A percentile compares a stretch with the other conserved stretches of the same genome.
Evolutionary conservation across 2,888 invertebrate species (phyloP).

Genomic region (Mimumesa dahlbomi): DNA sequence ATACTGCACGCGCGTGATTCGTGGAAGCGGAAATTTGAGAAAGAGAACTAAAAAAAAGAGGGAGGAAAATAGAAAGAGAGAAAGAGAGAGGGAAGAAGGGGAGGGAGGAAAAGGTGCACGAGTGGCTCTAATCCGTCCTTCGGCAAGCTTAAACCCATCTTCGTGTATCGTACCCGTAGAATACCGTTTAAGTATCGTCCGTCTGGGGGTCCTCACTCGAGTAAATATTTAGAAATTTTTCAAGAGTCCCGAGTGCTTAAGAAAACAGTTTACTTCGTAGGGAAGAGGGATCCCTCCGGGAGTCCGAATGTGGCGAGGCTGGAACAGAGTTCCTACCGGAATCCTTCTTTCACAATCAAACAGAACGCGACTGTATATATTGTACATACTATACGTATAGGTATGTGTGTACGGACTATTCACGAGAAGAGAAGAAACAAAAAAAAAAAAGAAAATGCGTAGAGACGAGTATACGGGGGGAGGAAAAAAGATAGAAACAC

Average conservation of each 20-base stretch:
- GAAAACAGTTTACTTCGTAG: conserved; percentile 75
- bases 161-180: conserved; percentile 62
- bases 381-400: too few species aligned
- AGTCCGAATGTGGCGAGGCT: conserved; percentile 45
- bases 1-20: conserved; percentile 36
- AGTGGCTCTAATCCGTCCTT: conserved; percentile 73
- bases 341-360: conserved; percentile 50
- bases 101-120: conserved; percentile 51
- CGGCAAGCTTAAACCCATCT: conserved; percentile 66
- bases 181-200: conserved; percentile 71
- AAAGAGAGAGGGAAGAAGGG: conserved; percentile 23
- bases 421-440: conserved; percentile 29
- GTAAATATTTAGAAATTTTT: conserved; percentile 79
- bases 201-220: conserved; percentile 67
- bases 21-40: conserved; percentile 45
- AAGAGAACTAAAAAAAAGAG: conserved; percentile 26
- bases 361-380: conserved; percentile 38
- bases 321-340: conserved; percentile 51
- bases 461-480: too few species aligned
- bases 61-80: conserved; percentile 13
- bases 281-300: conserved; percentile 42
- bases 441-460: conserved; percentile 7
- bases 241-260: conserved; percentile 76
- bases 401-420: too few species aligned
- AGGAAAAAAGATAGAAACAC: conserved; percentile 5